Evolutionary conservation across 2,797 vertebrate genomes (phyloP).

Genomic region (Artibeus jamaicensis): DNA sequence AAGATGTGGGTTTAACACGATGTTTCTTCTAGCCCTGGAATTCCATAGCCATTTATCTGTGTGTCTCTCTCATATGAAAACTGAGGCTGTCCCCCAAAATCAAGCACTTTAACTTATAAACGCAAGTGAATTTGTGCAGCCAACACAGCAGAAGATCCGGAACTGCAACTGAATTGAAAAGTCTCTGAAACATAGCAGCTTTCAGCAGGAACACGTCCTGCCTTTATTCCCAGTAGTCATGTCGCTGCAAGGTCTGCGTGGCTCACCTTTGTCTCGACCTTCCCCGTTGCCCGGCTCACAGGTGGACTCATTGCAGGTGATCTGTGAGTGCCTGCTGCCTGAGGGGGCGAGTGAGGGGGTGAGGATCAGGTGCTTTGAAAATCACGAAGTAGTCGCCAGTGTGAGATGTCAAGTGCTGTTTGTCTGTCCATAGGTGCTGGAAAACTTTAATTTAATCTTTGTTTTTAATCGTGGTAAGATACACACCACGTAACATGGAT

Average conservation of each 20-base stretch:
- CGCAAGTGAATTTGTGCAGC: not conserved
- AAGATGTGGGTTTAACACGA: not conserved
- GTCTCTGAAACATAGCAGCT: not conserved
- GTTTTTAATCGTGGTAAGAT: not conserved
- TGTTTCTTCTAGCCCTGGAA: not conserved
- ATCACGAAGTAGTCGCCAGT: not conserved
- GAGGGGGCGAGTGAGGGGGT: not conserved
- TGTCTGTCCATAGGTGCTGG: no score
- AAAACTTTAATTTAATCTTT: not conserved
- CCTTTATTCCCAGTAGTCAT: not conserved
- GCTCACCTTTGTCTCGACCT: not conserved
- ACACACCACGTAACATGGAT: not conserved
- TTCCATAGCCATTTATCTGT: not conserved
- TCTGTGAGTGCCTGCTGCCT: rapidly evolving
- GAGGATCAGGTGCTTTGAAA: not conserved
- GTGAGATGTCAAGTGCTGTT: not conserved
- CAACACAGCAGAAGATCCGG: not conserved
- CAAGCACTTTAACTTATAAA: not conserved
- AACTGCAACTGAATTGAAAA: not conserved
- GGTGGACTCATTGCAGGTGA: rapidly evolving
- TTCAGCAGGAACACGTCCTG: not conserved
- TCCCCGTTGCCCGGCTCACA: not conserved
- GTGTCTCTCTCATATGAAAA: not conserved
- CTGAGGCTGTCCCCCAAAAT: not conserved
- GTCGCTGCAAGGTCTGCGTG: rapidly evolving